Evolutionary conservation across 2,888 invertebrate genomes (phyloP), one percentile per base, ranked within the genome.

Genomic region (Prenolepis imparis): DNA sequence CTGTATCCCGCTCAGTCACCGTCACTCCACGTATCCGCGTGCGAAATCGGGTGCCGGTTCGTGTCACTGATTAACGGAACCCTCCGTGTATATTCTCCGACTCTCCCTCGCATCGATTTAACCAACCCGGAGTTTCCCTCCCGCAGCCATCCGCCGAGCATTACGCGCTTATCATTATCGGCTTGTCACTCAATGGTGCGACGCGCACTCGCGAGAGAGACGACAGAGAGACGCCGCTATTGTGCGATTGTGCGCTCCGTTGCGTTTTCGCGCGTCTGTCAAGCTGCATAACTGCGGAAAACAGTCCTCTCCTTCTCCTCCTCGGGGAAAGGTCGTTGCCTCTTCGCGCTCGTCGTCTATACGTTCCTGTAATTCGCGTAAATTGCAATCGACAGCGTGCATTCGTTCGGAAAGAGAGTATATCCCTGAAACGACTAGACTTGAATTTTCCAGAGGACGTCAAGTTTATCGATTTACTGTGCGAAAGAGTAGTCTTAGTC

Each of bases 101-200:
- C 57, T 63, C n/a, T 28, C 72, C 61, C 66, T 83, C 68, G 66
- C 28, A 32, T 78, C 66, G 84, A 78, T 84, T 84, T 84, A 84
- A 86, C 78, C 44, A 24, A 66, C 5, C 36, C 82, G 32, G 28
- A 59, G 82, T 81, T 74, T 80, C 48, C 70, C 82, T 77, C 68
- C 64, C 68, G 55, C 72, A 52, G 39, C 63, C 68, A 3, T 24
- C 44, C 57, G 36, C 6, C 64, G 44, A 81, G 44, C 75, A 68
- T 72, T 82, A 61, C 63, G 80, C 63, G 52, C 85, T 83, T 87
- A 86, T 87, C 87, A 82, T 78, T 87, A 87, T 87, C 84, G 87
- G 67, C 70, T 83, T 85, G 87, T 87, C 87, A 85, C 61, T 87
- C 85, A 84, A 84, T n/a, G 68, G 68, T 52, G 66, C 57, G 63